These are phyloP conservation scores for Odontocolon sp. DNA, from an alignment of 2,888 invertebrate species.

Conservation along the genomic window DNA sequence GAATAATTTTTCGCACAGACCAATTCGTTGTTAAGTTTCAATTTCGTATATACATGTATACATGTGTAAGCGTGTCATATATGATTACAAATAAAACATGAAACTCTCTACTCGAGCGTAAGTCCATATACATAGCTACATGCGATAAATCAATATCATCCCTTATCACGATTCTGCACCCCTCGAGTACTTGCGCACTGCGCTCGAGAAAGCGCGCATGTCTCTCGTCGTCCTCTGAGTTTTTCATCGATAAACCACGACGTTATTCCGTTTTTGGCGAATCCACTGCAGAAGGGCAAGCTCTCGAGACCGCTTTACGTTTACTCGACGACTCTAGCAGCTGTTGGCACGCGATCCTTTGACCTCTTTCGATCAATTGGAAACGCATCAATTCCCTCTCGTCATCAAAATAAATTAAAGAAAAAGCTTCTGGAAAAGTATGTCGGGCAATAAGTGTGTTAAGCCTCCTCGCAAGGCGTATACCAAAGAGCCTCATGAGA, in stretches of 20 bases:
- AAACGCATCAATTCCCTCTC: not conserved
- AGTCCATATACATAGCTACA: too few relatives aligned
- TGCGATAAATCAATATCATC: constrained; percentile 51
- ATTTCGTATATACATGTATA: too few relatives aligned
- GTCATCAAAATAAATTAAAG: constrained; percentile 14
- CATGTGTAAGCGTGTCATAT: too few relatives aligned
- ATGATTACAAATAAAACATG: constrained; percentile 45
- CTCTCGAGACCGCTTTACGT: not conserved
- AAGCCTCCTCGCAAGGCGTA: constrained; percentile 75
- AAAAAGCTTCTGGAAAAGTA: constrained; percentile 57
- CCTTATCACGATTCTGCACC: constrained; percentile 50
- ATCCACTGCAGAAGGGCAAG: not conserved
- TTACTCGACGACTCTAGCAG: too few relatives aligned
- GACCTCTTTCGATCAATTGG: constrained; percentile 11
- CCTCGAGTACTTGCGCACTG: constrained; percentile 39
- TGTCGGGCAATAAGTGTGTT: constrained; percentile 76
- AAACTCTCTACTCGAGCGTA: constrained; percentile 7
- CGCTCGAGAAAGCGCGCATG: constrained; percentile 40
- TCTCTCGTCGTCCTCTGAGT: not conserved
- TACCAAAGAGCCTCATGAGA: constrained; percentile 78
- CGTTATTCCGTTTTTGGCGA: not conserved
- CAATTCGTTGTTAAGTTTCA: too few relatives aligned
- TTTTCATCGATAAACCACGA: constrained; percentile 48
- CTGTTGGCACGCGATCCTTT: not conserved
- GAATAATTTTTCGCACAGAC: too few relatives aligned